phyloP scores from a whole-genome alignment of 2,113 vertebrate species.

The Ciconia boyciana region DNA sequence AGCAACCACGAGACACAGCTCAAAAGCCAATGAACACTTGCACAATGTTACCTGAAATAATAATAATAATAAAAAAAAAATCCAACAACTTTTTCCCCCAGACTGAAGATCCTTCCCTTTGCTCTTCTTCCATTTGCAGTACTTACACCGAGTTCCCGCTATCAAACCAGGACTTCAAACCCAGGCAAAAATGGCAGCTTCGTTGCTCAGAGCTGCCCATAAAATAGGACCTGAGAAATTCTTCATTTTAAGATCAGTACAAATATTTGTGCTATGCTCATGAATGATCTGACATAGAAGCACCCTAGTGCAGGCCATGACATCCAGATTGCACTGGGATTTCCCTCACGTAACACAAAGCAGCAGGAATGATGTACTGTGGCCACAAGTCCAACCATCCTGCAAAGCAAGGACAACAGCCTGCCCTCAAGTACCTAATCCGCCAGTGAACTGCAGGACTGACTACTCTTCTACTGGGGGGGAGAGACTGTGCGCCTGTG shows the following conservation, averaged over 20 bases:
- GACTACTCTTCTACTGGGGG: neutral
- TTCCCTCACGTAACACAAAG: neutral
- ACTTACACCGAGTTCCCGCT: neutral
- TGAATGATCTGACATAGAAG: neutral
- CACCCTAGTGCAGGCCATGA: neutral
- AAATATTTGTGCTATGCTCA: neutral
- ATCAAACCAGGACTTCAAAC: neutral
- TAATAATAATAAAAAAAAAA: neutral
- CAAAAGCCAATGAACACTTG: neutral
- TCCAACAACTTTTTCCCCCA: neutral
- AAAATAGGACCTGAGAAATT: neutral
- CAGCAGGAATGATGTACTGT: neutral
- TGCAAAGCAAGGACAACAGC: neutral
- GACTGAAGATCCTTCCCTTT: neutral
- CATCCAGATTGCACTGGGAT: neutral
- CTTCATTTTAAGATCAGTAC: neutral
- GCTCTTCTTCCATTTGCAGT: neutral
- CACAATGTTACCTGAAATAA: neutral
- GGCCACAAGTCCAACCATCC: neutral
- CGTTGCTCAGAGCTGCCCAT: neutral
- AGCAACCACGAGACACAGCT: neutral
- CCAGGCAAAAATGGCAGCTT: neutral
- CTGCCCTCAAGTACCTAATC: neutral
- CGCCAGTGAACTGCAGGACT: neutral
- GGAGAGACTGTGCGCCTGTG: neutral